These are phyloP conservation scores for Torymus aiolomorphi DNA, from an alignment of 2,888 invertebrate species.

Conservation along the genomic window DNA sequence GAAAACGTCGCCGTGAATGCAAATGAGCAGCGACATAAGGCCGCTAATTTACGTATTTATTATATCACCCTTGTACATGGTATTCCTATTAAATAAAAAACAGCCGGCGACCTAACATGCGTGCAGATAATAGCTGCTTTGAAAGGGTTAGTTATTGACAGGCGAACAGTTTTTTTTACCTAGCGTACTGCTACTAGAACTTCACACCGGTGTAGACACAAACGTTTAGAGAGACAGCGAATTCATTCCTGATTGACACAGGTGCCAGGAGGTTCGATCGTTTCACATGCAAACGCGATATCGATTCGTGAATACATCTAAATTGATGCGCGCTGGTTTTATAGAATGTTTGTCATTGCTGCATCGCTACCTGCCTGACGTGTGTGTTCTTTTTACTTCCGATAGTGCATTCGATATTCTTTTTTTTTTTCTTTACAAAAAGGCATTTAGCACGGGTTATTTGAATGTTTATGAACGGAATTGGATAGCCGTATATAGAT, in stretches of 20 bases:
- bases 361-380: background rate
- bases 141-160: slow-evolving; percentile 64
- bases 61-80: slow-evolving; percentile 56
- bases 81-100: slow-evolving; percentile 65
- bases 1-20: slow-evolving; percentile 9
- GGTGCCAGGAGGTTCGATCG: slow-evolving; percentile 47
- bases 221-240: background rate
- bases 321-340: slow-evolving; percentile 9
- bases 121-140: slow-evolving; percentile 66
- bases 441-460: background rate
- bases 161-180: slow-evolving; percentile 34
- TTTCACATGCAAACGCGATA: slow-evolving; percentile 37
- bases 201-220: slow-evolving; percentile 12
- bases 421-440: background rate
- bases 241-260: slow-evolving; percentile 47
- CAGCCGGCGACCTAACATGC: slow-evolving; percentile 65
- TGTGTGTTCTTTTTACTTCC: background rate
- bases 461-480: background rate
- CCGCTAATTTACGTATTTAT: slow-evolving; percentile 49
- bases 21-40: slow-evolving; percentile 39
- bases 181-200: background rate
- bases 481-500: background rate
- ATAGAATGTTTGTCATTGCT: slow-evolving; percentile 7
- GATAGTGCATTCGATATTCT: background rate
- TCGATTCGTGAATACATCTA: slow-evolving; percentile 40